A percentile compares a stretch with the other conserved stretches of the same genome.
phyloP scores from a whole-genome alignment of 2,113 vertebrate genomes.

The Scomber japonicus region DNA sequence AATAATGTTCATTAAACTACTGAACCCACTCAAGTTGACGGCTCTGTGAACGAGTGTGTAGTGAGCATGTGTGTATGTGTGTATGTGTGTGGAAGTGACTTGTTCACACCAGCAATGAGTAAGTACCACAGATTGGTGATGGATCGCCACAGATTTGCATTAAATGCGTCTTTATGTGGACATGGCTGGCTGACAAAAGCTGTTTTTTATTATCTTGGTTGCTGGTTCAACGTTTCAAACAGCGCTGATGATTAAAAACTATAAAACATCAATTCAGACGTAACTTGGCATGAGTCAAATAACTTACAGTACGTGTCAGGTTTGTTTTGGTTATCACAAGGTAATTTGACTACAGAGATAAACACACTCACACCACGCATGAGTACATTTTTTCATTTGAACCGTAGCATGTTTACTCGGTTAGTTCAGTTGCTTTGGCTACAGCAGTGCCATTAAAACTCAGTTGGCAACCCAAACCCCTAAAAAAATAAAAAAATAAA shows the following conservation, averaged over 20 bases:
- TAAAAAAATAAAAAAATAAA: background rate
- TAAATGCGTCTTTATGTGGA: slow-evolving; percentile 61
- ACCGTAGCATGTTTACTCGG: background rate
- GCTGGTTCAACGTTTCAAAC: slow-evolving; percentile 21
- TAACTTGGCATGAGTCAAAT: slow-evolving; percentile 8
- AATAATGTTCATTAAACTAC: slow-evolving; percentile 76
- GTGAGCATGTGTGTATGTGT: background rate
- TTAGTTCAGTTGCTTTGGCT: slow-evolving; percentile 14
- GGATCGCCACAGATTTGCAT: slow-evolving; percentile 67
- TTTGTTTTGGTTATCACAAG: slow-evolving; percentile 4
- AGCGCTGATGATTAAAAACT: slow-evolving; percentile 3
- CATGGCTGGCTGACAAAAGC: slow-evolving; percentile 44
- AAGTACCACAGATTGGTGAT: slow-evolving; percentile 54
- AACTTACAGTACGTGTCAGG: background rate
- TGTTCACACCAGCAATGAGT: slow-evolving; percentile 24
- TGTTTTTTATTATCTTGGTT: slow-evolving; percentile 37
- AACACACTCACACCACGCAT: background rate
- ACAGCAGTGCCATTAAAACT: background rate
- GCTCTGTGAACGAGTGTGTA: slow-evolving; percentile 14
- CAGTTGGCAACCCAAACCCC: background rate
- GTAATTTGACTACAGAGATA: slow-evolving; percentile 1
- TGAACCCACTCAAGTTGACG: slow-evolving; percentile 61
- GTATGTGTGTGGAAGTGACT: slow-evolving; percentile 8
- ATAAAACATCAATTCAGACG: slow-evolving; percentile 7
- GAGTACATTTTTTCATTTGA: background rate